These are phyloP conservation scores for Lerema accius DNA, from an alignment of 1,140 invertebrate species.

Conservation along the genomic window DNA sequence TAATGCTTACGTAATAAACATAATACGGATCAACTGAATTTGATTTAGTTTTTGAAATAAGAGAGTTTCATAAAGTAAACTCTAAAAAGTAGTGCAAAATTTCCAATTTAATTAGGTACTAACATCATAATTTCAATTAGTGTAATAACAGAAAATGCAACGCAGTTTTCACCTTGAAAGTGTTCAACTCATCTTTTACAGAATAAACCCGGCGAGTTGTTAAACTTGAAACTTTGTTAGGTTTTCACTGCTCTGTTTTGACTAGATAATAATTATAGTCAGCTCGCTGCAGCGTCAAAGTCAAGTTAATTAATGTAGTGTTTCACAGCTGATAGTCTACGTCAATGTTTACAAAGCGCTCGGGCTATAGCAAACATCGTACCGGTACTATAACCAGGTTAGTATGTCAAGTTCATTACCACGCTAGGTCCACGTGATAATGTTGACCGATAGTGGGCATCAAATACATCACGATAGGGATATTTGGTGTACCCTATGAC, in stretches of 20 bases:
- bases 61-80: too few relatives aligned
- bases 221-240: neutral
- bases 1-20: too few relatives aligned
- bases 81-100: too few relatives aligned
- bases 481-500: too few relatives aligned
- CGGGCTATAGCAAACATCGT: neutral
- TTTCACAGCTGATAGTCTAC: neutral
- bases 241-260: neutral
- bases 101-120: too few relatives aligned
- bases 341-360: neutral
- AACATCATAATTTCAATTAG: too few relatives aligned
- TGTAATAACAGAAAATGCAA: too few relatives aligned
- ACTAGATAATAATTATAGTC: neutral
- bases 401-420: neutral
- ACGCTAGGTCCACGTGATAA: neutral
- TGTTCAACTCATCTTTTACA: too few relatives aligned
- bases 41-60: too few relatives aligned
- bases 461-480: too few relatives aligned
- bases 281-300: neutral
- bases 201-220: neutral
- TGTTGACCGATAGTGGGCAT: neutral
- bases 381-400: neutral
- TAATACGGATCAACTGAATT: too few relatives aligned
- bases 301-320: neutral
- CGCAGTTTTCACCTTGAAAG: too few relatives aligned